phyloP scores from a whole-genome alignment of 1,140 invertebrate species.

The Plectrocnemia conspersa region DNA sequence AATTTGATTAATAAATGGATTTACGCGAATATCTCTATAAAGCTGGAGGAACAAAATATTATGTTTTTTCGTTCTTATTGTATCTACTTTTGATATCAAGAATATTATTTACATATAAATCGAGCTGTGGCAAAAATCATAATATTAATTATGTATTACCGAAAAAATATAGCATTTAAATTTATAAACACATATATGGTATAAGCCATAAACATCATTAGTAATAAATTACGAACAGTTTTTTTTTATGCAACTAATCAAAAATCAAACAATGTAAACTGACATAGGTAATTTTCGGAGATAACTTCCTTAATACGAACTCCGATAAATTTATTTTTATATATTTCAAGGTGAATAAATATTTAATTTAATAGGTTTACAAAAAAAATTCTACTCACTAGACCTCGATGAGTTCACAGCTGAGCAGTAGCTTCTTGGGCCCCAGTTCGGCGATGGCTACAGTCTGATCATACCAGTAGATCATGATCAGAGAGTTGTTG shows the following conservation, averaged over 20 bases:
- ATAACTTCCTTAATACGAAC: no score
- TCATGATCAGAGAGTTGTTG: conserved; percentile 62
- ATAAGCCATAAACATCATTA: neutral
- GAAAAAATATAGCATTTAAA: neutral
- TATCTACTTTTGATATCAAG: no score
- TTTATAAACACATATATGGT: neutral
- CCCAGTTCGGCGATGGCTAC: conserved; percentile 73
- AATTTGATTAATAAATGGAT: no score
- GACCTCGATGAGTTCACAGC: conserved; percentile 80
- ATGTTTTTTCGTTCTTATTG: no score
- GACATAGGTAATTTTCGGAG: no score
- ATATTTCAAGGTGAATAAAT: neutral
- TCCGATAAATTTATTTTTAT: no score
- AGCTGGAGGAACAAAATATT: no score
- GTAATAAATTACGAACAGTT: neutral
- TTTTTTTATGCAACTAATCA: neutral
- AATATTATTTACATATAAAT: no score
- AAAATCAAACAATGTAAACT: no score
- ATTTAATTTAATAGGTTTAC: conserved; percentile 6
- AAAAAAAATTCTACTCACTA: conserved; percentile 60
- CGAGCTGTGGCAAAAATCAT: no score
- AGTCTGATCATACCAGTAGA: conserved; percentile 75
- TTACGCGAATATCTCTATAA: no score
- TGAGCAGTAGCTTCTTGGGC: conserved; percentile 58
- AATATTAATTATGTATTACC: no score